These are phyloP conservation scores for Drosophila kokeensis DNA, from an alignment of 2,888 invertebrate species.

Conservation along the genomic window DNA sequence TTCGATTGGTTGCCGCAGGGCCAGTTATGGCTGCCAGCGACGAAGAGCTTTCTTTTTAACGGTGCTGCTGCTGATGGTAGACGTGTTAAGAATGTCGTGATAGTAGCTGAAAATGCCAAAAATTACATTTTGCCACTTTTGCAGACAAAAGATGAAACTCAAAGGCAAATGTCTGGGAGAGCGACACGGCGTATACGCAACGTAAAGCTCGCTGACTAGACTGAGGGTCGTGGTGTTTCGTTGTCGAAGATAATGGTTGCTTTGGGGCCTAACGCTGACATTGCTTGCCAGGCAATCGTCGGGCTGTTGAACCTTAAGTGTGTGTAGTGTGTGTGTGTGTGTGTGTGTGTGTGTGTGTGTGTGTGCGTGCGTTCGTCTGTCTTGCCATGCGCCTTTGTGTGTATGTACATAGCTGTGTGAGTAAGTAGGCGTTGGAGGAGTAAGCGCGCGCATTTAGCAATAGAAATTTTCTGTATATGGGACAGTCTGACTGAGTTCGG, in stretches of 20 bases:
- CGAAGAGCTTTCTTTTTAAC: constrained; percentile 7
- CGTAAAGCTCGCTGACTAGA: constrained; percentile 28
- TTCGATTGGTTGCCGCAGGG: constrained; percentile 28
- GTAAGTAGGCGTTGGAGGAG: constrained; percentile 48
- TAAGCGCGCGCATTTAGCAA: constrained; percentile 75
- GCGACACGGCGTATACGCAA: constrained; percentile 68
- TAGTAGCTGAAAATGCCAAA: constrained; percentile 72
- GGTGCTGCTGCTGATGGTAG: constrained; percentile 27
- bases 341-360: constrained; percentile 42
- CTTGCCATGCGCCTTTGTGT: constrained; percentile 37
- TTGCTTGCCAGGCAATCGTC: constrained; percentile 66
- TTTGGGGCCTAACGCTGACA: constrained; percentile 61
- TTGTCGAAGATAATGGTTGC: constrained; percentile 79
- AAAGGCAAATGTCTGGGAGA: constrained; percentile 32
- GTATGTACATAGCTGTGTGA: constrained; percentile 15
- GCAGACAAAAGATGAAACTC: constrained; percentile 70
- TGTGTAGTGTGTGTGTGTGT: constrained; percentile 36
- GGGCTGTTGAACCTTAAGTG: constrained; percentile 78
- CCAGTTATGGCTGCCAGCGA: constrained; percentile 8
- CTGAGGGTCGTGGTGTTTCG: constrained; percentile 49
- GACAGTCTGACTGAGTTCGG: constrained; percentile 36
- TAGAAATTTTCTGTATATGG: constrained; percentile 70
- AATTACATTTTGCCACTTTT: constrained; percentile 80
- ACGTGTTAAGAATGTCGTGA: constrained; percentile 39
- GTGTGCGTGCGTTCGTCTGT: constrained; percentile 45